Evolutionary conservation across 2,113 vertebrate genomes (phyloP), one percentile per base, ranked within the genome.

Genomic region (Dolichotis patagonum): DNA sequence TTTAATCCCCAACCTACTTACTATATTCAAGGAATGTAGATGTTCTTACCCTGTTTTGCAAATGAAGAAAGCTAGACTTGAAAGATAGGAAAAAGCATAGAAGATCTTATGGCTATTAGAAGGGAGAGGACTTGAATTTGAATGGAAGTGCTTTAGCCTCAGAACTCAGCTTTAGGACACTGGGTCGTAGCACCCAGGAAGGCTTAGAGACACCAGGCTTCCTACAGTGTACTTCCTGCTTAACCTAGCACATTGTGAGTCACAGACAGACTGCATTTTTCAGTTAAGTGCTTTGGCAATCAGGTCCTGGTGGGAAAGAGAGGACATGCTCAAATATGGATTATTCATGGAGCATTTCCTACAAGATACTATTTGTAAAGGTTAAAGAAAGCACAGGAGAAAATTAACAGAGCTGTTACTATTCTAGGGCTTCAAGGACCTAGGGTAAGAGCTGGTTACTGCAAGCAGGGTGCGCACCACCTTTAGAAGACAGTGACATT

Each of bases 221-320:
- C 19, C 38, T 54, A 7, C 9, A 10, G 9, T 1, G 46, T 43
- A 28, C 26, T 32, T n/a, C 5, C 8, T 1, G n/a, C 14, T 52
- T 56, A 20, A 60, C 19, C 19, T 0, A 38, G 20, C 7, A 13
- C 2, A 0, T 0, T 7, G 12, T 5, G 2, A 3, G 41, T n/a
- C 46, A 12, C 12, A 3, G 75, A 8, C 5, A 1, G 73, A 6
- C 11, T 43, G 32, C 3, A 0, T 54, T 58, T 58, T 78, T 54
- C 46, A 12, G 1, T 7, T 12, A 14, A 17, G 58, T 52, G 60
- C 35, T 16, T 5, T 8, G 14, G 8, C 24, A 12, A 1, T 22
- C 35, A 11, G 46, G 26, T n/a, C 77, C 75, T 20, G 7, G 22
- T 16, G 17, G 20, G 87, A 88, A 52, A 49, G n/a, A 56, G 32